Percentiles rank a stretch among this genome's conserved stretches.
Conservation (phyloP, 1,140 invertebrate species). For the Temnothorax curvispinosus region DNA sequence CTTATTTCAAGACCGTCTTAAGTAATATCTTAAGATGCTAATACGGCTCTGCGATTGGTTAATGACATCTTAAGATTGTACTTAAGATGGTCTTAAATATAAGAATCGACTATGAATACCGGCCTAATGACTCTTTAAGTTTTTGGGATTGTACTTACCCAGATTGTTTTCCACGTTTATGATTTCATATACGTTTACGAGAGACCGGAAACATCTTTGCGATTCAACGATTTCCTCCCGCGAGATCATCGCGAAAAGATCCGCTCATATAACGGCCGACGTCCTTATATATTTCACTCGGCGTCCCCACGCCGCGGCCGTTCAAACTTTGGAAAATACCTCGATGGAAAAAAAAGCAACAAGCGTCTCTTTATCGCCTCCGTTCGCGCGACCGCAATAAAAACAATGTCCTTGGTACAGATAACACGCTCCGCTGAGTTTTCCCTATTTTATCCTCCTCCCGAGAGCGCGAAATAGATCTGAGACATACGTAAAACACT, state of each 20-base stretch:
- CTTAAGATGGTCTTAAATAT: too few species aligned
- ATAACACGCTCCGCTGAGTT: not conserved
- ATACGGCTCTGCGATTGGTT: too few species aligned
- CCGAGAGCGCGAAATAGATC: not conserved
- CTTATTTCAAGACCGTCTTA: too few species aligned
- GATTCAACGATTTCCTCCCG: not conserved
- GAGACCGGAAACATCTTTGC: not conserved
- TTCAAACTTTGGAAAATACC: slow-evolving; percentile 34
- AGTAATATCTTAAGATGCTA: too few species aligned
- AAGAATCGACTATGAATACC: too few species aligned
- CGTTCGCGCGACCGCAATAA: slow-evolving; percentile 18
- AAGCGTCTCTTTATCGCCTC: not conserved
- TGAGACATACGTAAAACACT: not conserved
- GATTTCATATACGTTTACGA: not conserved
- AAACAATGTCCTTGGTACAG: slow-evolving; percentile 35
- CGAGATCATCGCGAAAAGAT: not conserved
- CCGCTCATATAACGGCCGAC: not conserved
- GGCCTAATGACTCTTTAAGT: too few species aligned
- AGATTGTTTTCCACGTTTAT: not conserved
- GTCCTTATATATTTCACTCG: not conserved
- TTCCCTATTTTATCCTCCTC: slow-evolving; percentile 14
- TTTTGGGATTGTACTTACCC: not conserved
- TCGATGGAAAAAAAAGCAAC: not conserved
- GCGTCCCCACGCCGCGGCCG: not conserved
- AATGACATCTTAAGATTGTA: too few species aligned